These are phyloP conservation scores for Argyrosomus regius DNA, from an alignment of 2,797 vertebrate species.

Conservation along the genomic window DNA sequence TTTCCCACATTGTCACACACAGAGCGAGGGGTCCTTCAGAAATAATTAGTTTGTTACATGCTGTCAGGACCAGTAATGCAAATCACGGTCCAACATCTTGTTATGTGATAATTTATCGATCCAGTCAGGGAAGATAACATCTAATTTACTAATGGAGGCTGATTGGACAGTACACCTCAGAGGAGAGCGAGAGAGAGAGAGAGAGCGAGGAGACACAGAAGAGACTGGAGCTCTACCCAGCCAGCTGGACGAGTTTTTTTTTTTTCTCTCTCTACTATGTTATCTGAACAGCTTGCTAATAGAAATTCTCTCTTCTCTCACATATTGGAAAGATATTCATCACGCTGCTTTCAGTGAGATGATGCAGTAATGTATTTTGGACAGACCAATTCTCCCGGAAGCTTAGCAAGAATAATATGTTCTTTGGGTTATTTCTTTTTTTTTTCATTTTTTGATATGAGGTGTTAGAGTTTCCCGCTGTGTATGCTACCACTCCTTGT, in stretches of 20 bases:
- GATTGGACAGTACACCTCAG: conserved; percentile 67
- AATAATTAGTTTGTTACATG: conserved; percentile 73
- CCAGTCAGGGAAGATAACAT: conserved; percentile 74
- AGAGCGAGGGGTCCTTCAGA: conserved; percentile 55
- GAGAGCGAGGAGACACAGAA: neutral
- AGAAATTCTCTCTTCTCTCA: conserved; percentile 69
- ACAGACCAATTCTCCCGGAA: conserved; percentile 67
- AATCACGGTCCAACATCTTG: conserved; percentile 76
- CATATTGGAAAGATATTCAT: conserved; percentile 77
- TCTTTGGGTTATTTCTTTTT: conserved; percentile 27
- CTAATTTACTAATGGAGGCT: conserved; percentile 75
- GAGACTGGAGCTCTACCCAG: conserved; percentile 26
- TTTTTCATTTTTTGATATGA: conserved; percentile 9
- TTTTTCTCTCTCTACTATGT: conserved; percentile 14
- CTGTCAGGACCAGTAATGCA: conserved; percentile 69
- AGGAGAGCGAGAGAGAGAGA: conserved; percentile 16
- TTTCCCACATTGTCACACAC: conserved; percentile 60
- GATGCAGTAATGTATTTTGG: conserved; percentile 71
- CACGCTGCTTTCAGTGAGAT: conserved; percentile 58
- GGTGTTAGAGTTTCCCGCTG: conserved; percentile 19
- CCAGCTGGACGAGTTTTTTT: conserved; percentile 40
- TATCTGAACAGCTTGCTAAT: conserved; percentile 72
- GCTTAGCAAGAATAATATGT: conserved; percentile 59
- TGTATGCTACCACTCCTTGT: neutral
- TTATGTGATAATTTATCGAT: conserved; percentile 80